Conservation (phyloP, 1,140 invertebrate species). For the Cardiocondyla obscurior region DNA sequence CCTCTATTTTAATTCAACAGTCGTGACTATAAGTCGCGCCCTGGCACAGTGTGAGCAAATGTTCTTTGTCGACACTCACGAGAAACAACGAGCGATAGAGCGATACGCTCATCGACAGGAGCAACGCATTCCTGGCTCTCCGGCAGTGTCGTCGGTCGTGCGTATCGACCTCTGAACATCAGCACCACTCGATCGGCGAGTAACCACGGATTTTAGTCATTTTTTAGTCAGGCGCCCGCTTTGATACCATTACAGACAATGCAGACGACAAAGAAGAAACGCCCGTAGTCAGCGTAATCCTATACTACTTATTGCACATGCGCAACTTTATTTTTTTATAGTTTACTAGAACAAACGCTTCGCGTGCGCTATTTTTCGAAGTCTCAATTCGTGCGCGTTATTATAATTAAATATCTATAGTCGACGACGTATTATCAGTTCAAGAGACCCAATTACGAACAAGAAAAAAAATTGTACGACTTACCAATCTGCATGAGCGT, state of each 20-base stretch:
- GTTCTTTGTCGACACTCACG: slow-evolving; percentile 26
- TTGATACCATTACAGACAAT: slow-evolving; percentile 68
- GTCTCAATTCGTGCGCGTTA: no score
- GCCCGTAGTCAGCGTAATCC: no score
- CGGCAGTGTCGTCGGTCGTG: not conserved
- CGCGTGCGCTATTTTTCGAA: no score
- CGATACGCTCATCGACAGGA: not conserved
- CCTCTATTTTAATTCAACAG: slow-evolving; percentile 40
- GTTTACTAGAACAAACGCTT: no score
- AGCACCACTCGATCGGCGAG: not conserved
- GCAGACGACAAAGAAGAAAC: slow-evolving; percentile 74
- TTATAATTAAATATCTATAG: no score
- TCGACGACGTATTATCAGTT: no score
- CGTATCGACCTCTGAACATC: not conserved
- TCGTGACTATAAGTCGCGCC: not conserved
- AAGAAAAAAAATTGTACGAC: no score
- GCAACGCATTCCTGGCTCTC: not conserved
- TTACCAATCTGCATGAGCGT: no score
- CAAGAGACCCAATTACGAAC: no score
- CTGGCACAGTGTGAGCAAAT: not conserved
- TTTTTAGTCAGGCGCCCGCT: slow-evolving; percentile 51
- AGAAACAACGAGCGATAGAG: not conserved
- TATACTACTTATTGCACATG: no score
- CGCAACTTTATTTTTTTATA: no score
- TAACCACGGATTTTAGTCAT: slow-evolving; percentile 20